A percentile compares a stretch with the other conserved stretches of the same genome.
These are phyloP conservation scores for Leptopilina boulardi DNA, from an alignment of 1,140 invertebrate genomes.

Conservation along the genomic window DNA sequence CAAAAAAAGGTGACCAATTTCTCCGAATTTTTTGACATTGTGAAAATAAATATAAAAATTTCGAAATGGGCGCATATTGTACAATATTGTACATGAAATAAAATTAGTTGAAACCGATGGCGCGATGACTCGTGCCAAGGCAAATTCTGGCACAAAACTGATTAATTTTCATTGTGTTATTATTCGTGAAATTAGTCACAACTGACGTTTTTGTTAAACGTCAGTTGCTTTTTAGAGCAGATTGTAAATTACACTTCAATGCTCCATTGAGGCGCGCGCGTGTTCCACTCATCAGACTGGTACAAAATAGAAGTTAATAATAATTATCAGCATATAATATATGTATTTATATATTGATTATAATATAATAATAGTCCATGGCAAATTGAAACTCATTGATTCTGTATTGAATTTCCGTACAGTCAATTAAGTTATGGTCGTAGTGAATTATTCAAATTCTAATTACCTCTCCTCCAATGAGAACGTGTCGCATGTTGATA, in stretches of 20 bases:
- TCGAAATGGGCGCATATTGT: slow-evolving; percentile 53
- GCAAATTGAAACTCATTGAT: not conserved
- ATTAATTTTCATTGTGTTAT: not conserved
- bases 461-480: slow-evolving; percentile 84
- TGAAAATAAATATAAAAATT: slow-evolving; percentile 52
- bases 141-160: not conserved
- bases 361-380: too few species aligned
- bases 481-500: slow-evolving; percentile 83
- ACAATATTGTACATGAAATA: too few species aligned
- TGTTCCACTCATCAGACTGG: not conserved
- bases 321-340: too few species aligned
- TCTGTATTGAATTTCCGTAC: slow-evolving; percentile 22
- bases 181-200: slow-evolving; percentile 59
- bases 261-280: too few species aligned
- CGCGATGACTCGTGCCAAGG: slow-evolving; percentile 52
- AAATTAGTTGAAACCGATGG: slow-evolving; percentile 64
- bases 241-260: not conserved
- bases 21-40: slow-evolving; percentile 45
- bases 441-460: slow-evolving; percentile 24
- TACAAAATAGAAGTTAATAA: not conserved
- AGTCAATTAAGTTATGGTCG: not conserved
- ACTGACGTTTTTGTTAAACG: slow-evolving; percentile 62
- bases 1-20: not conserved
- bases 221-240: slow-evolving; percentile 46
- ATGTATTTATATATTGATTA: not conserved